These are phyloP conservation scores for Phallusia fumigata DNA, from an alignment of 23 tunicate species.

Conservation along the genomic window DNA sequence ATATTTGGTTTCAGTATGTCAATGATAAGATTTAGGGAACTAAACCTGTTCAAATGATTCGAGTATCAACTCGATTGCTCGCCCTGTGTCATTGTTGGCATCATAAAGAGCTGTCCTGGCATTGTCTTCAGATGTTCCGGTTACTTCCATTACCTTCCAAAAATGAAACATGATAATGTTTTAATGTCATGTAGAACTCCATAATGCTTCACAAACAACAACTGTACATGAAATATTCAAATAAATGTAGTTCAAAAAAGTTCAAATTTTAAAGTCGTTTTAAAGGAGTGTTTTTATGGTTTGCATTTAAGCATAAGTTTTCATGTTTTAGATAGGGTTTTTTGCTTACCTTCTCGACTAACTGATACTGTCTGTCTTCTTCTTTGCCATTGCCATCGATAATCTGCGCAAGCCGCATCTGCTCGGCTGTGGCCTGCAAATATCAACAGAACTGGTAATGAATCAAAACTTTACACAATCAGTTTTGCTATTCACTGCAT, in stretches of 20 bases:
- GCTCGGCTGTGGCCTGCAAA: constrained; percentile 83
- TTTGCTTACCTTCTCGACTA: constrained; percentile 65
- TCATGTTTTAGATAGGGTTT: neutral
- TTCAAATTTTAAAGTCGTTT: too few species aligned
- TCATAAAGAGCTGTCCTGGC: constrained; percentile 81
- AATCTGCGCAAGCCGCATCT: constrained; percentile 73
- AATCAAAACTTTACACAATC: neutral
- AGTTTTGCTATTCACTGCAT: too few species aligned
- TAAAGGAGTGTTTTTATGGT: too few species aligned
- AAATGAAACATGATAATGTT: neutral
- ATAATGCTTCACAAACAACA: neutral
- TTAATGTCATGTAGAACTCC: neutral
- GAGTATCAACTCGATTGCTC: constrained; percentile 87
- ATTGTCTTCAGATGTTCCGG: constrained; percentile 83
- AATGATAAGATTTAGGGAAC: too few species aligned
- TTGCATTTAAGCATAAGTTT: too few species aligned
- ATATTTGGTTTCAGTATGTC: too few species aligned
- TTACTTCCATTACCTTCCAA: constrained; percentile 77
- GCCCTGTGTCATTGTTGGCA: constrained; percentile 73
- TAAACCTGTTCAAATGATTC: constrained; percentile 60
- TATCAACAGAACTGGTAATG: neutral
- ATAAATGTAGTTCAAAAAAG: too few species aligned
- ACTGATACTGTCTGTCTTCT: constrained; percentile 52
- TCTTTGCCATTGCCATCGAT: constrained; percentile 38
- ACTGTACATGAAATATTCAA: too few species aligned